Evolutionary conservation across 2,888 invertebrate species (phyloP), one percentile per base, ranked within the genome.

Genomic region (Incurvaria masculella): DNA sequence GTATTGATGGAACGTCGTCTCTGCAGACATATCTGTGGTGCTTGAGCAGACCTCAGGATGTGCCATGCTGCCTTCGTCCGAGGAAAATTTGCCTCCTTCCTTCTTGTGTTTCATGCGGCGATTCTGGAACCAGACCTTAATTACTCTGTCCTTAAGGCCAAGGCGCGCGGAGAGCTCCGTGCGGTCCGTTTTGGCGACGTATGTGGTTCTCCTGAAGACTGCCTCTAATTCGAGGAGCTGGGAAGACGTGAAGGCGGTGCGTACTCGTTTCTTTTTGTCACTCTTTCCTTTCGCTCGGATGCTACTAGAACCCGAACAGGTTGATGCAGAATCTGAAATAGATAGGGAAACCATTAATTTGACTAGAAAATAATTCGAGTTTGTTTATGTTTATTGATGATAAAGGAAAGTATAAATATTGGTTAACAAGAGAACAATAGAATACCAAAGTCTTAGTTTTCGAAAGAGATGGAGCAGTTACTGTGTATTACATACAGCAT

Each of bases 51-150:
- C 14, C 11, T 4, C 14, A 3, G 33, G 33, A 4, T 8, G 8
- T n/a, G 10, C 10, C 6, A 23, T 23, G 10, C 33, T 33, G 33
- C 33, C 14, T 6, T 33, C 33, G 14, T 33, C 33, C 33, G 33
- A 33, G 4, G 33, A 33, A 3, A n/a, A 4, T 11, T 16, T 46
- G 11, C 55, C 58, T 20, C 51, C 64, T 51, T 84, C 83, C 61
- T 84, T 87, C 61, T 87, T 88, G 60, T 78, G 76, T 55, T 85
- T 88, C 89, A 91, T 91, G 5, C 91, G 71, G 1, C 90, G 75
- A 63, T 91, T 91, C 63, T 92, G 91, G 60, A 91, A 92, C 91
- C 91, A 91, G 48, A 91, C 87, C 65, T 91, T 92, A 23, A 92
- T 84, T 55, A 90, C 88, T 47, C 86, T 72, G 59, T 92, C 91